Percentiles rank a stretch among this genome's conserved stretches.
Evolutionary conservation across 2,888 invertebrate species (phyloP).

Genomic region (Orthosia incerta): DNA sequence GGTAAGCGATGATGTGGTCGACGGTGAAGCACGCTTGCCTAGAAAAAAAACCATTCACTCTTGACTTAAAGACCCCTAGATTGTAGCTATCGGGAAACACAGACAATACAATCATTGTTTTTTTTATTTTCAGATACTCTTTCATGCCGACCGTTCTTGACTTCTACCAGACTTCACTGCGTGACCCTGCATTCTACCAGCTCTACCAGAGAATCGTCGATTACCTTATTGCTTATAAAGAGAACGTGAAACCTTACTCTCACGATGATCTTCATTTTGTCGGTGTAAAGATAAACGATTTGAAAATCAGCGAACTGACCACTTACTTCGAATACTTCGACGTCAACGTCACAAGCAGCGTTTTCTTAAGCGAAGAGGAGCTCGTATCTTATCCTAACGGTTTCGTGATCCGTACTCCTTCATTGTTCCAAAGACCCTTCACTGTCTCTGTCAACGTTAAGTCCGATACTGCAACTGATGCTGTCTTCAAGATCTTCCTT

Average conservation of each 20-base stretch:
- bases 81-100: too few species aligned
- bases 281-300: conserved; percentile 91
- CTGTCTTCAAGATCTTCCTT: conserved; percentile 92
- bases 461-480: conserved; percentile 91
- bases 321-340: conserved; percentile 93
- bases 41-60: too few species aligned
- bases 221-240: conserved; percentile 92
- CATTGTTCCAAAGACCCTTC: too few species aligned
- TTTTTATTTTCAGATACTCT: conserved; percentile 74
- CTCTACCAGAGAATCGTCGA: conserved; percentile 92
- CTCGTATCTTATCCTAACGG: conserved; percentile 78
- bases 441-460: conserved; percentile 91
- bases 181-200: conserved; percentile 94
- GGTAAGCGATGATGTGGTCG: too few species aligned
- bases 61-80: too few species aligned
- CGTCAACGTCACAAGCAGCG: conserved; percentile 91
- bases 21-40: too few species aligned
- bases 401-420: conserved; percentile 92
- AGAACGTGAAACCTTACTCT: conserved; percentile 90
- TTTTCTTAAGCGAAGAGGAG: conserved; percentile 76
- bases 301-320: conserved; percentile 91
- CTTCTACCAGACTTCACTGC: conserved; percentile 92
- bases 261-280: conserved; percentile 90
- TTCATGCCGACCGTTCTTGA: conserved; percentile 91
- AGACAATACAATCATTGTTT: not conserved